Evolutionary conservation across 2,113 vertebrate species (phyloP).

Genomic region (Anser brachyrhynchus): DNA sequence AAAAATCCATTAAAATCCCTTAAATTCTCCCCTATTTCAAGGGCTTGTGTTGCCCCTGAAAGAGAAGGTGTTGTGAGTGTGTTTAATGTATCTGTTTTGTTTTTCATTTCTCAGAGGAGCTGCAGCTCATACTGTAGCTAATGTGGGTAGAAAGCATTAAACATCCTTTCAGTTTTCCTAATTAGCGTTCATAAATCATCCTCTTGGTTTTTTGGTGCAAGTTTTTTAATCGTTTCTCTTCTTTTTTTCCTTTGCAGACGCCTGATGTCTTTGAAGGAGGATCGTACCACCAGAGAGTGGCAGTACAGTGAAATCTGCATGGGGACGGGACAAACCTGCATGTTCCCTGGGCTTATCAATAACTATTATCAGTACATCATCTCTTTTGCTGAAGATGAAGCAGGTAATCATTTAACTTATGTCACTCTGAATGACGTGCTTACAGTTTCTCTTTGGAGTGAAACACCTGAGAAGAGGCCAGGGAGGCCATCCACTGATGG

Average conservation of each 20-base stretch:
- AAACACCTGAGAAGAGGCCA: background rate
- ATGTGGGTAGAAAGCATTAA: background rate
- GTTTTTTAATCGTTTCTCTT: background rate
- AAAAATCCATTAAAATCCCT: background rate
- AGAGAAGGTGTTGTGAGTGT: background rate
- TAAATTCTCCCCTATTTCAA: background rate
- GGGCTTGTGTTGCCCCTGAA: background rate
- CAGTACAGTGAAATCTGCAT: conserved; percentile 92
- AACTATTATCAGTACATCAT: conserved; percentile 93
- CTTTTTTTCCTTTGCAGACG: conserved; percentile 76
- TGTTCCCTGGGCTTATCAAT: conserved; percentile 93
- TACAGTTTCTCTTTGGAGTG: background rate
- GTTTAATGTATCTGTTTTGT: background rate
- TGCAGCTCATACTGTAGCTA: background rate
- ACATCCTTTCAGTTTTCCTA: background rate
- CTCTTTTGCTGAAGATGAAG: conserved; percentile 95
- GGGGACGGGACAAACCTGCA: conserved; percentile 88
- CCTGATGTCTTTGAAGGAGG: conserved; percentile 91
- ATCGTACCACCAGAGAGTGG: conserved; percentile 80
- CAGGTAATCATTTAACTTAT: conserved; percentile 78
- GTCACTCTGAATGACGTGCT: background rate
- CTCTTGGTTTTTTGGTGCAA: background rate
- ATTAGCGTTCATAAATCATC: background rate
- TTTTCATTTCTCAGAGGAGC: background rate
- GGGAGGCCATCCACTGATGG: background rate